These are phyloP conservation scores for Marmota monax DNA, from an alignment of 2,113 vertebrate genomes.

Conservation along the genomic window DNA sequence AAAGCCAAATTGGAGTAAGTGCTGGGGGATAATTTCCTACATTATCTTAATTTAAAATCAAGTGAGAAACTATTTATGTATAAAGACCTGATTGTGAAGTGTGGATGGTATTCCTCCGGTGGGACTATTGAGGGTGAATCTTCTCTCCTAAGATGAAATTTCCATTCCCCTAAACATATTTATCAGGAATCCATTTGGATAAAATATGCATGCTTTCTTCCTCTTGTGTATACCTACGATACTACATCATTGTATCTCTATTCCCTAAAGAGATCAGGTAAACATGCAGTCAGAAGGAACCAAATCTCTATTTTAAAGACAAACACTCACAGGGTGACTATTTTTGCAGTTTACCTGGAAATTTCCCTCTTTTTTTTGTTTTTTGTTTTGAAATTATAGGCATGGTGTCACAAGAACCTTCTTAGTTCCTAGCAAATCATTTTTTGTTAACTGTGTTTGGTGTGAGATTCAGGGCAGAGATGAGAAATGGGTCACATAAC, in stretches of 20 bases:
- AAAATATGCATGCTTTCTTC: neutral
- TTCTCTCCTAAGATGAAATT: neutral
- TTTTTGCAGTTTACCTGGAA: neutral
- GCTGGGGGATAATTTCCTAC: slow-evolving; percentile 58
- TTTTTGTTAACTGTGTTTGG: slow-evolving; percentile 53
- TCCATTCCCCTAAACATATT: neutral
- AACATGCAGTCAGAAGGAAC: slow-evolving; percentile 19
- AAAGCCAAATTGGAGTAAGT: slow-evolving; percentile 48
- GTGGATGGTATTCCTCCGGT: neutral
- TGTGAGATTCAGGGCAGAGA: slow-evolving; percentile 48
- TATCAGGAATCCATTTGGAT: slow-evolving; percentile 59
- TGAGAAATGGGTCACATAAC: slow-evolving; percentile 70
- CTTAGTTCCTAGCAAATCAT: neutral
- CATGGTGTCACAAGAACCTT: neutral
- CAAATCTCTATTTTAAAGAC: neutral
- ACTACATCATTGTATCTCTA: neutral
- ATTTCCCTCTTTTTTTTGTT: neutral
- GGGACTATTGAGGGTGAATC: neutral
- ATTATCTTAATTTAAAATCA: slow-evolving; percentile 65
- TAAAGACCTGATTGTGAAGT: slow-evolving; percentile 63
- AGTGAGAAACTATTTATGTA: slow-evolving; percentile 63
- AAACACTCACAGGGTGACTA: neutral
- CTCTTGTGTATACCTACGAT: neutral
- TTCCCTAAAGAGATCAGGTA: neutral
- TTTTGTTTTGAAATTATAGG: neutral